These are phyloP conservation scores for Cosmia pyralina DNA, from an alignment of 2,888 invertebrate genomes.

Conservation along the genomic window DNA sequence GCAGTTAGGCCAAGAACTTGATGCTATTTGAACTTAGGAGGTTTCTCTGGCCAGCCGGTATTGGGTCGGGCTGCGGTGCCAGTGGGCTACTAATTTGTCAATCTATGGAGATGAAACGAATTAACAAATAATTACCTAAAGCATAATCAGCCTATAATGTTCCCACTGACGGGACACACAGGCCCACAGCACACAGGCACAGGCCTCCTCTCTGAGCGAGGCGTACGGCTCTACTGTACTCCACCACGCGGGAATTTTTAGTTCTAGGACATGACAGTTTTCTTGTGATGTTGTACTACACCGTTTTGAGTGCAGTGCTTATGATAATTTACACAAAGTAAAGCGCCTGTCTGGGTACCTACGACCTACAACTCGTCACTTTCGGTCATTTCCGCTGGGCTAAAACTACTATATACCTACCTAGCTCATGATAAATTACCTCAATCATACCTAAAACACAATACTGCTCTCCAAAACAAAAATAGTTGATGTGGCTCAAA, in stretches of 20 bases:
- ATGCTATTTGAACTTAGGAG: neutral
- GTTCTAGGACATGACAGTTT: too few relatives aligned
- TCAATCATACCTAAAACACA: neutral
- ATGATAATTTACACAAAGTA: neutral
- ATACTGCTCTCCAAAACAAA: too few relatives aligned
- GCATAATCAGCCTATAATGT: neutral
- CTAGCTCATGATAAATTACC: neutral
- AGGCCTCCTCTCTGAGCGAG: neutral
- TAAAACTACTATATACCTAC: too few relatives aligned
- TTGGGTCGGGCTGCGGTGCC: neutral
- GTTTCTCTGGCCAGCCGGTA: neutral
- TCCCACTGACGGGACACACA: neutral
- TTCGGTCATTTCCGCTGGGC: neutral
- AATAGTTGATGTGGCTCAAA: too few relatives aligned
- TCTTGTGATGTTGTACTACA: too few relatives aligned
- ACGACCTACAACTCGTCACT: neutral
- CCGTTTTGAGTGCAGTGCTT: neutral
- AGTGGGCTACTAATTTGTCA: neutral
- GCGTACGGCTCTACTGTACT: too few relatives aligned
- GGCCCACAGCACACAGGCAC: neutral
- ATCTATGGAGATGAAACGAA: neutral
- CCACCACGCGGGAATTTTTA: too few relatives aligned
- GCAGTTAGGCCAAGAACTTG: neutral
- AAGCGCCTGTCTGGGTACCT: neutral
- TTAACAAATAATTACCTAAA: neutral